Evolutionary conservation across 2,888 invertebrate species (phyloP), one percentile per base, ranked within the genome.

Genomic region (Standfussiana lucernea): DNA sequence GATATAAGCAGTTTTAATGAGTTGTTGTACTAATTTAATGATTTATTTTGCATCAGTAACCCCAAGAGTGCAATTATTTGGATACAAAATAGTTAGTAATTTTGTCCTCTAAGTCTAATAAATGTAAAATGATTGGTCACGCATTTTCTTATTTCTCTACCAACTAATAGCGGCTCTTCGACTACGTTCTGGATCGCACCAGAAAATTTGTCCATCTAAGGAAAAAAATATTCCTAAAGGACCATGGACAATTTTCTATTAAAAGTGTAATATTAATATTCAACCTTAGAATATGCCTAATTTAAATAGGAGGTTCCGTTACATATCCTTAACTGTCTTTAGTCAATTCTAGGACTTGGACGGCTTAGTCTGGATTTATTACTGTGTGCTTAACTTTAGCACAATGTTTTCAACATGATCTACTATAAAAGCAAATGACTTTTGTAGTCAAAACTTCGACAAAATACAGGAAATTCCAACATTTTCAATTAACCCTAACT

Each of bases 1-100:
- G 35, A 1, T 21, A 21, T 32, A 32, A 10, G 2, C 18, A 32
- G 42, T 62, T 62, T 71, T 45, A 45, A n/a, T 18, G n/a, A 45
- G 32, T 45, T 71, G 71, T 62, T 62, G 62, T 62, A 62, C 62
- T 62, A 24, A 62, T 62, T 62, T 62, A 62, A 62, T 62, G 11
- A 56, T 56, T 61, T 21, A 61, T 37, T 35, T 61, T 35, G 11
- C 35, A 24, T 56, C n/a, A 5, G n/a, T n/a, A 11, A 11, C 56
- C 13, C n/a, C 15, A 56, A 53, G 53, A 13, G n/a, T 53, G n/a
- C 53, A 13, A 32, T n/a, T 18, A 62, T 37, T 37, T 40, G 6
- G 15, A 37, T 37, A n/a, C 7, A 37, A 62, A 40, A 7, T 6
- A n/a, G 37, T 64, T n/a, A n/a, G n/a, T 40, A 62, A 62, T 62